These are phyloP conservation scores for Hirtodrosophila trivittata DNA, from an alignment of 2,888 invertebrate species.

Conservation along the genomic window DNA sequence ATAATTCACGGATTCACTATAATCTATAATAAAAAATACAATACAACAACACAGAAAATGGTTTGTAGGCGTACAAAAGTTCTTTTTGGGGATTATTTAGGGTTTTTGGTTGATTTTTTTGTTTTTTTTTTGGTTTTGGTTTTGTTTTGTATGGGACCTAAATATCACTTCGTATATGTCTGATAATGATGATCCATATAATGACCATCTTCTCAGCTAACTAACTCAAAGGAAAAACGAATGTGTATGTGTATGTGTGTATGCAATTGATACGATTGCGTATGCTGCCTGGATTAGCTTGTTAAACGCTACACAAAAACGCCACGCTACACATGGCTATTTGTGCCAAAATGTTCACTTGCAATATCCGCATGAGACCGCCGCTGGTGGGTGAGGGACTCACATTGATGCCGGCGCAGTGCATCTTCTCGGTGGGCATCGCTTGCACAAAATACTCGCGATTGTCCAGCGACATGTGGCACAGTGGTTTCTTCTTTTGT, in stretches of 20 bases:
- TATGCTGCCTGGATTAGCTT: constrained; percentile 37
- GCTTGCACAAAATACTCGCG: constrained; percentile 92
- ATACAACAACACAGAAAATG: constrained; percentile 69
- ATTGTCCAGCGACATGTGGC: constrained; percentile 91
- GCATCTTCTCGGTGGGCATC: constrained; percentile 93
- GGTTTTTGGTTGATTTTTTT: constrained; percentile 7
- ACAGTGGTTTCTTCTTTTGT: constrained; percentile 93
- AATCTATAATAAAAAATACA: constrained; percentile 74
- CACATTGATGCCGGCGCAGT: constrained; percentile 88
- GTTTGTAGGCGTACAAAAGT: constrained; percentile 63
- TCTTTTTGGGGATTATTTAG: constrained; percentile 21
- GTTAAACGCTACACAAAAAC: constrained; percentile 71
- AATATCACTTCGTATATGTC: constrained; percentile 53
- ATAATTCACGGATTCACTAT: constrained; percentile 79
- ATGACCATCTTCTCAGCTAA: constrained; percentile 11
- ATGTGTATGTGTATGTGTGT: constrained; percentile 30
- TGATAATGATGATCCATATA: constrained; percentile 42
- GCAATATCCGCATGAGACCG: constrained; percentile 80
- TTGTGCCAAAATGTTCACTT: constrained; percentile 80
- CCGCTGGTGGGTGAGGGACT: constrained; percentile 81
- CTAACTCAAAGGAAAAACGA: too few species aligned
- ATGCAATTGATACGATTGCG: constrained; percentile 53
- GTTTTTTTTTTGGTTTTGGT: constrained; percentile 15
- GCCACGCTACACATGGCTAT: constrained; percentile 75
- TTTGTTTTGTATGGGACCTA: constrained; percentile 25